A percentile compares a stretch with the other conserved stretches of the same genome.
Evolutionary conservation across 2,888 invertebrate species (phyloP).

Genomic region (Pardosa pseudoannulata): DNA sequence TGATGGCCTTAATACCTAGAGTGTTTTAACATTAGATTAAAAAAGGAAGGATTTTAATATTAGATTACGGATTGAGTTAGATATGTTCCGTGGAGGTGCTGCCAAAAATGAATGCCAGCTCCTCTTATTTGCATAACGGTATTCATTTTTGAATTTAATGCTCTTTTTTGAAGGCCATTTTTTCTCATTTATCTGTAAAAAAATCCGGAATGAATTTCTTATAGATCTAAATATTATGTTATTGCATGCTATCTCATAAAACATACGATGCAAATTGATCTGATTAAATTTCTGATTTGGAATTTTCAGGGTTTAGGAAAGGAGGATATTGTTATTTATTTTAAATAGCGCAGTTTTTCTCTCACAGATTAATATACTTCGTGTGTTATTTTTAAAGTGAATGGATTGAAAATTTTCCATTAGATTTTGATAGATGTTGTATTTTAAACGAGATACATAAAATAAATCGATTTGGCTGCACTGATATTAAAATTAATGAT

Average conservation of each 20-base stretch:
- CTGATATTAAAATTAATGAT: too few species aligned
- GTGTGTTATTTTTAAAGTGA: neutral
- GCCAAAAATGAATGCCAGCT: constrained; percentile 35
- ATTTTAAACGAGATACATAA: neutral
- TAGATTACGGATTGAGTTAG: constrained; percentile 42
- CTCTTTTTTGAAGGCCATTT: constrained; percentile 15
- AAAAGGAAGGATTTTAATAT: constrained; percentile 28
- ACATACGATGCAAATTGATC: constrained; percentile 47
- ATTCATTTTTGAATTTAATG: constrained; percentile 70
- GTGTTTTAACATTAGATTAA: constrained; percentile 50
- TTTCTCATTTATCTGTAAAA: constrained; percentile 16
- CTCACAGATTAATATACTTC: neutral
- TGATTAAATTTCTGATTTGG: constrained; percentile 44
- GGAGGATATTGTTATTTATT: neutral
- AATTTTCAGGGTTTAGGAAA: constrained; percentile 1
- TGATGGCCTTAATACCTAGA: constrained; percentile 52
- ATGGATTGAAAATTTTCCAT: neutral
- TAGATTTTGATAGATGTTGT: neutral
- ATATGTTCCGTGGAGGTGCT: neutral
- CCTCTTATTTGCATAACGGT: constrained; percentile 64
- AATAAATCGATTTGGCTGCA: neutral
- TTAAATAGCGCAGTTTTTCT: neutral
- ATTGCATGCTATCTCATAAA: constrained; percentile 42
- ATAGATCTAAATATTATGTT: constrained; percentile 65
- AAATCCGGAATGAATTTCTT: constrained; percentile 27